Evolutionary conservation across 2,113 vertebrate genomes (phyloP).

Genomic region (rat (Rattus norvegicus)): DNA sequence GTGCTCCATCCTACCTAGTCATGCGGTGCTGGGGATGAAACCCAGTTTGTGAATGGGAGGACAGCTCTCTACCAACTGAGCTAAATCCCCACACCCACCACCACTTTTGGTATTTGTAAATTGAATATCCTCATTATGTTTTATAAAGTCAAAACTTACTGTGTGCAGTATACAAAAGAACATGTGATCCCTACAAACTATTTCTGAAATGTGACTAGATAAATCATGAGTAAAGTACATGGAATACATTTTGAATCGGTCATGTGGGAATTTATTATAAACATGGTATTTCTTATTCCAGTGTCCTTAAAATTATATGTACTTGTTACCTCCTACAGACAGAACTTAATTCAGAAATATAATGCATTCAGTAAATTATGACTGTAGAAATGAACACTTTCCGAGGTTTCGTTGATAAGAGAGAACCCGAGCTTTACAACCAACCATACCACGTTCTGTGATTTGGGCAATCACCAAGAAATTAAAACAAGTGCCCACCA

Average conservation of each 20-base stretch:
- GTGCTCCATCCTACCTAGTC: not conserved
- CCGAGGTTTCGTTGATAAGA: not conserved
- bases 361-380: not conserved
- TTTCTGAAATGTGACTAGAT: not conserved
- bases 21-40: not conserved
- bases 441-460: not conserved
- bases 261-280: not conserved
- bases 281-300: not conserved
- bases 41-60: not conserved
- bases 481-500: not conserved
- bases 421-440: not conserved
- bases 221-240: conserved; percentile 19
- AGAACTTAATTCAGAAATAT: not conserved
- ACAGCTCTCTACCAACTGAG: not conserved
- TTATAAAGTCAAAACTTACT: conserved; percentile 14
- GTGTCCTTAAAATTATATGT: not conserved
- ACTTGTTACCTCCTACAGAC: not conserved
- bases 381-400: not conserved
- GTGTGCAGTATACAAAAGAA: not conserved
- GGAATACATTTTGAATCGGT: not conserved
- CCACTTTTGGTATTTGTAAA: not conserved
- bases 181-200: not conserved
- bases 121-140: conserved; percentile 24
- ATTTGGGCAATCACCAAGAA: not conserved
- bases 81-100: not conserved